A percentile compares a stretch with the other conserved stretches of the same genome.
These are phyloP conservation scores for Bradypodion ventrale DNA, from an alignment of 2,797 vertebrate genomes.

Conservation along the genomic window DNA sequence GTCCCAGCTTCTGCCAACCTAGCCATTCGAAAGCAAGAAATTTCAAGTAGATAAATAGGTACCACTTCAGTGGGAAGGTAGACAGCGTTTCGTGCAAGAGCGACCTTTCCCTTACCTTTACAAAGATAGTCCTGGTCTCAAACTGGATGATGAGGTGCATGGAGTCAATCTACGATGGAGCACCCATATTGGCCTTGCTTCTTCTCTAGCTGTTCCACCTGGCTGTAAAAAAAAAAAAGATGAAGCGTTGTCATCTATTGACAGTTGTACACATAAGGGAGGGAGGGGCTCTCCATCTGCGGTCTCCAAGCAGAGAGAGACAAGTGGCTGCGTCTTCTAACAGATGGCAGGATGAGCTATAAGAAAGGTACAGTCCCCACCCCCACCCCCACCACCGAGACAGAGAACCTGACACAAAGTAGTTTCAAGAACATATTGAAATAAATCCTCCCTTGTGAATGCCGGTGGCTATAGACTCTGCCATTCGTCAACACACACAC, in stretches of 20 bases:
- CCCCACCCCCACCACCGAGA: constrained; percentile 57
- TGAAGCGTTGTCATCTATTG: constrained; percentile 73
- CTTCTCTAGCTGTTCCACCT: constrained; percentile 63
- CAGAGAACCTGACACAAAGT: constrained; percentile 71
- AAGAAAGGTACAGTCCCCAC: constrained; percentile 48
- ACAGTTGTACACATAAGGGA: constrained; percentile 68
- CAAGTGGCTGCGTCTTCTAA: constrained; percentile 69
- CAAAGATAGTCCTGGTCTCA: fast-evolving
- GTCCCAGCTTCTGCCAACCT: too few species aligned
- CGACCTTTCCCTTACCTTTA: too few species aligned
- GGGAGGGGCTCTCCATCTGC: constrained; percentile 76
- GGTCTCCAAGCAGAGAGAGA: constrained; percentile 67
- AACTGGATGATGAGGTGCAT: fast-evolving
- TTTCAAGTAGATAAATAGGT: too few species aligned
- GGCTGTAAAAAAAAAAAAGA: constrained; percentile 64
- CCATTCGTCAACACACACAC: background rate
- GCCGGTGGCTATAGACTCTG: constrained; percentile 53
- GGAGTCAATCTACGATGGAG: background rate
- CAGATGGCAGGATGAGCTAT: constrained; percentile 75
- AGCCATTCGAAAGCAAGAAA: too few species aligned
- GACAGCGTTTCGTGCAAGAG: too few species aligned
- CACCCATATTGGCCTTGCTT: constrained; percentile 42
- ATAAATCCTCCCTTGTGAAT: constrained; percentile 72
- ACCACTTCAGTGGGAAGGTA: too few species aligned
- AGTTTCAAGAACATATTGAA: constrained; percentile 76